Base-by-base conservation (phyloP, 2,888 invertebrate genomes). In the Drosophila kanekoi region DNA sequence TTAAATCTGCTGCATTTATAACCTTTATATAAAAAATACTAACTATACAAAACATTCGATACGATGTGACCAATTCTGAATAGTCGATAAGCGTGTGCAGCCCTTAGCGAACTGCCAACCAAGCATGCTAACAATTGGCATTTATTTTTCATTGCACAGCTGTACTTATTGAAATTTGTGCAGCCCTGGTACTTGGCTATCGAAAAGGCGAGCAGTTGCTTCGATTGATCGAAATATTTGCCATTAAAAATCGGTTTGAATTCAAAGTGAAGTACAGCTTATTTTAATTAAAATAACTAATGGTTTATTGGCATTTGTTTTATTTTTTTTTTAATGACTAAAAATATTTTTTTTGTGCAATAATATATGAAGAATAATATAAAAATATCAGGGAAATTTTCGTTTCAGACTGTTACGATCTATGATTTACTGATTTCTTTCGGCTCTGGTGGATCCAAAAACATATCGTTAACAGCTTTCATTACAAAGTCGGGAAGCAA, bases 401-500 rank as follows among this genome's bases (percentile, higher is more conserved):
- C 23, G 5, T 40, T 1, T 54, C 35, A 52, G 3, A 18, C 18
- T 6, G 13, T 40, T 13, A 33, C 14, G 13, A 48, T 48, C 35
- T 33, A 76, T 8, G 13, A 5, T 32, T 33, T 8, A 45, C 10
- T 9, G 8, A n/a, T 37, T 23, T 43, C 38, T 28, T 8, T 41
- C 6, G 14, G n/a, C n/a, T 53, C 41, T 2, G 35, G 20, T 0
- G 49, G 65, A 8, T 81, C 79, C 3, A 79, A 41, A 11, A 73
- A 74, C 78, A 88, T 68, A 18, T 87, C 81, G 20, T 77, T 82
- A 5, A 84, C 57, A 9, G 77, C 69, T 48, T 82, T 84, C 16
- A 89, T 73, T 1, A 79, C 63, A 45, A 91, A 93, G 87, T 95
- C 95, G 0, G 95, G 95, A 18, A 93, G 75, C 9, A 95, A 87